A percentile compares a stretch with the other conserved stretches of the same genome.
Conservation (phyloP, 2,113 vertebrate species). For the Daphoenositta chrysoptera region DNA sequence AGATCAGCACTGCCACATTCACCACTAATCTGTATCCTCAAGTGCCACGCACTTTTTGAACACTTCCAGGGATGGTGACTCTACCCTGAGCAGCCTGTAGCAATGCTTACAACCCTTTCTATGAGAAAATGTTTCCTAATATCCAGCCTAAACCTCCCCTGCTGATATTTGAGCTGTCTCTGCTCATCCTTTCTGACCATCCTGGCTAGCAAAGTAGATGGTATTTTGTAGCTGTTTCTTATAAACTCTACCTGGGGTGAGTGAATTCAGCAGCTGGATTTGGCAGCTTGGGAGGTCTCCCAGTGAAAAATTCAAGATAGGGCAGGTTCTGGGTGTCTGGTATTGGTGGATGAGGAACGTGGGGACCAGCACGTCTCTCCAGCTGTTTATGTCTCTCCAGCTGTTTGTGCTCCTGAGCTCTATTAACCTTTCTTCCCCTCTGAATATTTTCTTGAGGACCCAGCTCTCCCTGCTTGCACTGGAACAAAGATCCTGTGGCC, state of each 20-base stretch:
- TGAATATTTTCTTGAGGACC: background rate
- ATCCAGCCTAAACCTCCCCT: background rate
- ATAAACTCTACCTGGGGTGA: background rate
- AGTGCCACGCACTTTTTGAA: background rate
- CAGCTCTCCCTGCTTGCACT: background rate
- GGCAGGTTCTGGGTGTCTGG: background rate
- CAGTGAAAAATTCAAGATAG: background rate
- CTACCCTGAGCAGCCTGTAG: background rate
- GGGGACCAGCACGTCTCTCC: background rate
- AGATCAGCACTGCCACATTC: background rate
- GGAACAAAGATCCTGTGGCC: background rate
- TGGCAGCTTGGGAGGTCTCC: background rate
- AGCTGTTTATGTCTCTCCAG: background rate
- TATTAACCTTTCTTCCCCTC: background rate
- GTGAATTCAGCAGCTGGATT: background rate
- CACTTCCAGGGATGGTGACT: background rate
- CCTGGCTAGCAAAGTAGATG: background rate
- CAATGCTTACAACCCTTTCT: background rate
- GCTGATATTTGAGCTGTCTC: background rate
- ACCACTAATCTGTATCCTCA: no score
- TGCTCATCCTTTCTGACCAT: background rate
- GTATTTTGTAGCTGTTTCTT: background rate
- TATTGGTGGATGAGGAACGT: accelerated
- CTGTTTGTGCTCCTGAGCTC: background rate
- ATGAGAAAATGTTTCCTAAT: background rate